These are phyloP conservation scores for Microchirus variegatus DNA, from an alignment of 2,797 vertebrate genomes.

Conservation along the genomic window DNA sequence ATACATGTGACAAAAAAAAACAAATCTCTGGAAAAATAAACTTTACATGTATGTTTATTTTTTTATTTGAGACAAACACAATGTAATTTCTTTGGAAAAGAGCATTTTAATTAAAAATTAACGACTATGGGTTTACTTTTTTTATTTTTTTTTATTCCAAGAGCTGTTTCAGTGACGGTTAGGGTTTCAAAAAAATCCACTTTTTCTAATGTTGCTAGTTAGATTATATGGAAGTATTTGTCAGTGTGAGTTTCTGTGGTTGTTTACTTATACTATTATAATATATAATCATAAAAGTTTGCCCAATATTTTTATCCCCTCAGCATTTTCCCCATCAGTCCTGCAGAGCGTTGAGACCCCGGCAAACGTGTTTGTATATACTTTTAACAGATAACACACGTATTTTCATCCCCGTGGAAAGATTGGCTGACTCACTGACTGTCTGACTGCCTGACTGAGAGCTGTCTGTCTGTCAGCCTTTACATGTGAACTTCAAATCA, in stretches of 20 bases:
- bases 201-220: too few relatives aligned
- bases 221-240: background rate
- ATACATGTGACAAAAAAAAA: too few relatives aligned
- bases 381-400: slow-evolving; percentile 66
- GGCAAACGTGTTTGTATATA: slow-evolving; percentile 40
- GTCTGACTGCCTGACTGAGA: slow-evolving; percentile 70
- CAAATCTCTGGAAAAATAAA: too few relatives aligned
- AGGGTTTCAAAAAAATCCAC: too few relatives aligned
- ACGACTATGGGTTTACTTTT: too few relatives aligned
- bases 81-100: too few relatives aligned
- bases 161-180: too few relatives aligned
- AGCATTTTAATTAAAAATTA: too few relatives aligned
- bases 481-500: slow-evolving; percentile 80
- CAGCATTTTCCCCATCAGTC: slow-evolving; percentile 40
- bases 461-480: slow-evolving; percentile 80
- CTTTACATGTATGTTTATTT: too few relatives aligned
- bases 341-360: slow-evolving; percentile 41
- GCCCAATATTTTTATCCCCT: slow-evolving; percentile 32
- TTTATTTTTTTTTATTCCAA: too few relatives aligned
- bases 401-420: slow-evolving; percentile 66
- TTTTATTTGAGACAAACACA: too few relatives aligned
- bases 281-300: background rate
- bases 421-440: slow-evolving; percentile 61
- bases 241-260: background rate
- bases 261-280: background rate